These are phyloP conservation scores for Ceuthmochares aereus DNA, from an alignment of 2,113 vertebrate species.

Conservation along the genomic window DNA sequence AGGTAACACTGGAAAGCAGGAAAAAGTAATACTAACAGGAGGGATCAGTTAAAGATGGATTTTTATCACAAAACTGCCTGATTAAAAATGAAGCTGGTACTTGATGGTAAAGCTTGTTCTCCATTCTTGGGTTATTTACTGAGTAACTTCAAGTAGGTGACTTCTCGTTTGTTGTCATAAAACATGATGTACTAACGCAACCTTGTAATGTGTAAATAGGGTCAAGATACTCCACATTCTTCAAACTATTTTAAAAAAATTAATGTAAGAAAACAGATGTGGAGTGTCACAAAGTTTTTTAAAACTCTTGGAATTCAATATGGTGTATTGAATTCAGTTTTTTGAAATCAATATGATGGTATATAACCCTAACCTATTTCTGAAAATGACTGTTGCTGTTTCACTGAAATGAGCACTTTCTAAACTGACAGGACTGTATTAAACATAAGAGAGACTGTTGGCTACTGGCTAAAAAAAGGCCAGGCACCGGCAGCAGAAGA, in stretches of 20 bases:
- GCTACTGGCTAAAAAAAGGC: not conserved
- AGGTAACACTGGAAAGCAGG: slow-evolving; percentile 58
- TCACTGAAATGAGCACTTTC: not conserved
- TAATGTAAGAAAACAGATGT: not conserved
- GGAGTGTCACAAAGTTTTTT: not conserved
- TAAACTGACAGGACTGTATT: not conserved
- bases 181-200: not conserved
- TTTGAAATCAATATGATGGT: not conserved
- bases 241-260: not conserved
- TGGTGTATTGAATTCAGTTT: not conserved
- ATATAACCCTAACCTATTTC: not conserved
- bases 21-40: not conserved
- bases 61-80: not conserved
- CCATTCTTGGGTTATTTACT: not conserved
- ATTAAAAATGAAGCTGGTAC: not conserved
- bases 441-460: not conserved
- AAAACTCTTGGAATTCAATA: not conserved
- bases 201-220: not conserved
- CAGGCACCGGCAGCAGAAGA: not conserved
- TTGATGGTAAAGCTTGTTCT: not conserved
- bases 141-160: not conserved
- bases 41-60: not conserved
- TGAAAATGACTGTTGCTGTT: not conserved
- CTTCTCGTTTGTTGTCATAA: not conserved
- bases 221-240: not conserved